phyloP scores from a whole-genome alignment of 1,140 invertebrate species.

The Hylaeus volcanicus region DNA sequence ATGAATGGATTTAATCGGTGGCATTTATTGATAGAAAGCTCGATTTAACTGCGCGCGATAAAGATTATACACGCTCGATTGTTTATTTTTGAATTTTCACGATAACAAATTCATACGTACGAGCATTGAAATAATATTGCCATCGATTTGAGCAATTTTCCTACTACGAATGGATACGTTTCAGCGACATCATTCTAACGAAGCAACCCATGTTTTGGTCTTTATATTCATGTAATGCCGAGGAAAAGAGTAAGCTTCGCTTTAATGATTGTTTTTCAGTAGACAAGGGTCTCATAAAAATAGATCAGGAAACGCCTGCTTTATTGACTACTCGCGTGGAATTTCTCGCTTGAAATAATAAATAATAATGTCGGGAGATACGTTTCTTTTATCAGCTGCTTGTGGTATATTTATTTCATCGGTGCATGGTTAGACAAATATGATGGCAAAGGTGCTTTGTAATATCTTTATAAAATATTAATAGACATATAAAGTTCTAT shows the following conservation, averaged over 20 bases:
- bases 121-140: neutral
- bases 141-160: no score
- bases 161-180: no score
- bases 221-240: no score
- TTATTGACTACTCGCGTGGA: neutral
- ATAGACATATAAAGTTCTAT: no score
- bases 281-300: slow-evolving; percentile 1
- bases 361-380: neutral
- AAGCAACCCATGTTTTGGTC: no score
- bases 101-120: neutral
- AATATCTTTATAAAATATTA: no score
- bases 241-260: no score
- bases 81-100: neutral
- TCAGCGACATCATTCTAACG: no score
- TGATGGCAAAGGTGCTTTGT: no score
- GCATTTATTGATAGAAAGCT: slow-evolving; percentile 9
- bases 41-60: neutral
- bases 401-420: neutral
- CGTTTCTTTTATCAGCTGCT: neutral
- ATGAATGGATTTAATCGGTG: slow-evolving; percentile 35
- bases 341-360: neutral
- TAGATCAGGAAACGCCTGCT: neutral
- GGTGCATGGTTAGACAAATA: no score
- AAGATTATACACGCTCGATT: neutral
- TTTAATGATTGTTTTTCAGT: no score